phyloP scores from a whole-genome alignment of 2,888 invertebrate genomes.

The Tigriopus californicus region DNA sequence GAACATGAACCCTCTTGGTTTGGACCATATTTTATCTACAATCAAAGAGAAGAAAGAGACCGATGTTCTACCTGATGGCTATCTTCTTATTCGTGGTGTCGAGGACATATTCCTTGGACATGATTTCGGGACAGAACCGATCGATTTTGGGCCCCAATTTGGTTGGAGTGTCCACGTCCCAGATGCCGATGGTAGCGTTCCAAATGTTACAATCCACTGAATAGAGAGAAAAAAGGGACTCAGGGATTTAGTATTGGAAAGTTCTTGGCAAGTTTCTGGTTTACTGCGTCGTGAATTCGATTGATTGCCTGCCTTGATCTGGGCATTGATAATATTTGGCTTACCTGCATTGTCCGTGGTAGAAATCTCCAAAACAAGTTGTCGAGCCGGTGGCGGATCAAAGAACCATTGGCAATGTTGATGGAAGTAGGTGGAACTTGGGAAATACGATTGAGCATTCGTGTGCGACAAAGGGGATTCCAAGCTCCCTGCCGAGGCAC shows the following conservation, averaged over 20 bases:
- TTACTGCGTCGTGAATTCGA: not conserved
- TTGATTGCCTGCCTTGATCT: no score
- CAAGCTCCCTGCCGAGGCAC: not conserved
- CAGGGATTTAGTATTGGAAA: not conserved
- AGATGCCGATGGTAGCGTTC: not conserved
- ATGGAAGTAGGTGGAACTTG: constrained; percentile 4
- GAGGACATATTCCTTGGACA: not conserved
- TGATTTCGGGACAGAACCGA: constrained; percentile 2
- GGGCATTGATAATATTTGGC: not conserved
- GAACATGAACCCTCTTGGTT: not conserved
- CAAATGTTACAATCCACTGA: not conserved
- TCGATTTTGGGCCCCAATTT: not conserved
- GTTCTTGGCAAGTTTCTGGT: not conserved
- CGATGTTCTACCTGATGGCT: not conserved
- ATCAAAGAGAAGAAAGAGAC: not conserved
- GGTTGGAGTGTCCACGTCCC: not conserved
- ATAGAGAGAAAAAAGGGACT: no score
- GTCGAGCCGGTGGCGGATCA: not conserved
- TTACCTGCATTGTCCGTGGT: not conserved
- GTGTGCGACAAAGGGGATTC: not conserved
- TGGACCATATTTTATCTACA: not conserved
- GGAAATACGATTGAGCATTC: not conserved
- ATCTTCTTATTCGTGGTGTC: not conserved
- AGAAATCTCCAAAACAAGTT: not conserved
- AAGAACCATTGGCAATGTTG: constrained; percentile 3